Base-by-base conservation (phyloP, 2,888 invertebrate genomes). In the Pseudolycoriella hygida region DNA sequence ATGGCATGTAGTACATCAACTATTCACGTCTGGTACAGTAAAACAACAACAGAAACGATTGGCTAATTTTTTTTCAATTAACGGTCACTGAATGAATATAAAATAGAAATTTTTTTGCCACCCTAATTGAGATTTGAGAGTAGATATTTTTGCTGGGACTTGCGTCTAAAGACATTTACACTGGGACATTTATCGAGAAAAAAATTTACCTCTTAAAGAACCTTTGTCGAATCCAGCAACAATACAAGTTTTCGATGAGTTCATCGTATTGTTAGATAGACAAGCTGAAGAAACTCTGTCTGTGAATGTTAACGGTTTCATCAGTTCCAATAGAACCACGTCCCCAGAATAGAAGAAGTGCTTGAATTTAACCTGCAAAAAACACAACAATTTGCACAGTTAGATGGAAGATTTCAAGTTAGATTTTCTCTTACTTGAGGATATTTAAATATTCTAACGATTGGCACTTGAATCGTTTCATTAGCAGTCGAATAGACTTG, bases 291-390 rank as follows among this genome's bases (percentile, higher is more conserved):
- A 71, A 11, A 74, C 66, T 51, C 70, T 70, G 47, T 66, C 60
- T 3, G 66, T 67, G 43, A 75, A 67, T 4, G 57, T 58, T 39
- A 76, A 56, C 14, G 74, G 71, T 46, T 64, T 60, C 17, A 54
- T 56, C 14, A 77, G 60, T 55, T 72, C 67, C 17, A 76, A 59
- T 34, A 77, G 59, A 17, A 71, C 73, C 25, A 73, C 63, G 53
- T 78, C 75, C 50, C 73, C 71, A 49, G 67, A 64, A 53, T 69
- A 74, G 47, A 72, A 62, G 50, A 73, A 70, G 53, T 71, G 70
- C 48, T 68, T 67, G 56, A 70, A 74, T 58, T 73, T 73, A 1
- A 61, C 63, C 65, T 68, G 49, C 44, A 61, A 58, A 32, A 40
- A 18, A 31, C 37, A 14, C 47, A 42, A 31, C 10, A 11, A 42